phyloP scores from a whole-genome alignment of 2,113 vertebrate species.

The Chinchilla lanigera region DNA sequence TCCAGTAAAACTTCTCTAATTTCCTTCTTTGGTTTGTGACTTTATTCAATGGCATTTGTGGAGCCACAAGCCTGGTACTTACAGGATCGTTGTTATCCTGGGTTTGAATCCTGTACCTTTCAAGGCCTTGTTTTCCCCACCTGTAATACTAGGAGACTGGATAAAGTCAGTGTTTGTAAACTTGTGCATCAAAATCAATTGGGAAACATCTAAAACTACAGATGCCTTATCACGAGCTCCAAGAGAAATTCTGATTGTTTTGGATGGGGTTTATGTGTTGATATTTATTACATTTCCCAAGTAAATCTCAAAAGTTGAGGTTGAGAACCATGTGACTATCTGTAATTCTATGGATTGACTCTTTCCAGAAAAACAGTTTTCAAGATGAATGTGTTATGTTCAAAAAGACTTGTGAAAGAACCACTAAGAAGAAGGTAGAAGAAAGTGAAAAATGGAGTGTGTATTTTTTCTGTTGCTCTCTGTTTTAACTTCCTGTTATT shows the following conservation, averaged over 20 bases:
- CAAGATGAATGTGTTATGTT: neutral
- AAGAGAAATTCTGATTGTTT: neutral
- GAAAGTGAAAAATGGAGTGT: no score
- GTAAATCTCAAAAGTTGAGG: neutral
- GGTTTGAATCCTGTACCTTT: neutral
- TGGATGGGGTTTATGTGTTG: neutral
- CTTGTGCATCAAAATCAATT: neutral
- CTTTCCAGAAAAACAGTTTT: neutral
- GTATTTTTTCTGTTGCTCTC: no score
- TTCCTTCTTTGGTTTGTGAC: no score
- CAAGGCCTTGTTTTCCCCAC: no score
- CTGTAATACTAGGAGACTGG: neutral
- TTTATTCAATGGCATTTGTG: no score
- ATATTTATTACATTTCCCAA: neutral
- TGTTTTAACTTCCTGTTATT: no score
- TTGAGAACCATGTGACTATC: neutral
- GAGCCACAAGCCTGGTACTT: no score
- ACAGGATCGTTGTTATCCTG: neutral
- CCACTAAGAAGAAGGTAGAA: no score
- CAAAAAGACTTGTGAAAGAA: neutral
- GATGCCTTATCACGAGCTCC: neutral
- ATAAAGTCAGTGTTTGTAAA: neutral
- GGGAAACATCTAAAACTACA: neutral
- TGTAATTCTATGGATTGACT: neutral
- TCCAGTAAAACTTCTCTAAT: no score